Evolutionary conservation across 1,140 invertebrate genomes (phyloP).

Genomic region (Nylanderia fulva): DNA sequence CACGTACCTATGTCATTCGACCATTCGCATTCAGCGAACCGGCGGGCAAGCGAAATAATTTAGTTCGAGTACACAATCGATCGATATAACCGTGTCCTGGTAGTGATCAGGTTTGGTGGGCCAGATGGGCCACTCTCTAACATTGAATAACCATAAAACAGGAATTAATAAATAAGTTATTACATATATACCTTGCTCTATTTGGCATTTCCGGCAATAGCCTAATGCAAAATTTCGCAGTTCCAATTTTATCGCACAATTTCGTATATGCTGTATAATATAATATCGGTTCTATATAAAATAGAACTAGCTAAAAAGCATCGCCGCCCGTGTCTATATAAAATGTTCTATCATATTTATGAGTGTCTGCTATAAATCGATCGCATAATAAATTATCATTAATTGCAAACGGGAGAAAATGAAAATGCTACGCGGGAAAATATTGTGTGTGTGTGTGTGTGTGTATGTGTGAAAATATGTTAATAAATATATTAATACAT

Average conservation of each 20-base stretch:
- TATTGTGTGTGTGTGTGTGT: no score
- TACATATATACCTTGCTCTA: neutral
- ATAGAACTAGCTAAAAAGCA: no score
- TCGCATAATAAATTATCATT: slow-evolving; percentile 36
- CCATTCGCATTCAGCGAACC: slow-evolving; percentile 17
- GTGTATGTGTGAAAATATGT: no score
- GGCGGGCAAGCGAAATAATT: slow-evolving; percentile 45
- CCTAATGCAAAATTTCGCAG: slow-evolving; percentile 36
- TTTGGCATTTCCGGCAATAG: no score
- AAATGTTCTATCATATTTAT: neutral
- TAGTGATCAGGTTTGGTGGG: slow-evolving; percentile 6
- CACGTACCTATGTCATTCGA: slow-evolving; percentile 1
- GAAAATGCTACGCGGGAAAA: neutral
- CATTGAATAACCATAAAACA: slow-evolving; percentile 10
- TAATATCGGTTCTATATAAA: no score
- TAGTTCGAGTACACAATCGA: slow-evolving; percentile 48
- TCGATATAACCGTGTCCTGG: slow-evolving; percentile 22
- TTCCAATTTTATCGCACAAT: neutral
- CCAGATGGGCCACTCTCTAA: neutral
- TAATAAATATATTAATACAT: slow-evolving; percentile 24
- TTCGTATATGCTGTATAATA: neutral
- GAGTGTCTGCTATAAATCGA: neutral
- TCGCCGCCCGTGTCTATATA: neutral
- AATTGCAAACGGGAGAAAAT: slow-evolving; percentile 13
- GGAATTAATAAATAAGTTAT: slow-evolving; percentile 25